Base-by-base conservation (phyloP, 2,797 vertebrate species). In the Oreortyx pictus region DNA sequence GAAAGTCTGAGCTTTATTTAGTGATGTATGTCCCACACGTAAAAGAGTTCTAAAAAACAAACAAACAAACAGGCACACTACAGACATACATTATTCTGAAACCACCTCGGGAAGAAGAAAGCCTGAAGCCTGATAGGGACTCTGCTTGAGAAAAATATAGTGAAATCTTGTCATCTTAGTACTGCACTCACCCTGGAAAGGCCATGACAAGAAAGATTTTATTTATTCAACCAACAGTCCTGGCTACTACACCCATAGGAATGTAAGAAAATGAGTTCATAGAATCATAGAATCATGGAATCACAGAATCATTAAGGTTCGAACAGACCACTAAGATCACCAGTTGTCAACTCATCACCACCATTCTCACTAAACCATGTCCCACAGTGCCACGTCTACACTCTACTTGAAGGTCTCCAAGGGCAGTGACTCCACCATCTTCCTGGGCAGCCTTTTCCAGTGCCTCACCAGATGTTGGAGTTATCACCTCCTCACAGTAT, bases 171-270 rank as follows among this genome's bases (percentile, higher is more conserved):
- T 54, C 54, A 14, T 15, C 5, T 66, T 50, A 59, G 41, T 59
- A 33, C 0, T 0, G 14, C 35, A 35, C 14, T 83, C 60, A 31
- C 0, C 0, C 4, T 33, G 67, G 22, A 18, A 43, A 0, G n/a
- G 4, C 22, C 43, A 39, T 33, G 5, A 83, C 62, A 86, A 29
- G 41, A 72, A 73, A 19, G 13, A 66, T 14, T 87, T 54, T 65
- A 39, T 14, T 50, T 25, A 9, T 47, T 72, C 16, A 9, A 6
- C 35, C 62, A 50, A 35, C 20, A 52, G 54, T 22, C 73, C 59
- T 20, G 72, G 18, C 39, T 78, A 73, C 61, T 49, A 31, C 11
- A 70, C 16, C 18, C 19, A 25, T 0, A 59, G 17, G 3, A 22
- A 31, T 76, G 82, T 18, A 66, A 79, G 18, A 16, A 44, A 73